phyloP scores from a whole-genome alignment of 2,888 invertebrate species.

The Orthonychiurus folsomi region DNA sequence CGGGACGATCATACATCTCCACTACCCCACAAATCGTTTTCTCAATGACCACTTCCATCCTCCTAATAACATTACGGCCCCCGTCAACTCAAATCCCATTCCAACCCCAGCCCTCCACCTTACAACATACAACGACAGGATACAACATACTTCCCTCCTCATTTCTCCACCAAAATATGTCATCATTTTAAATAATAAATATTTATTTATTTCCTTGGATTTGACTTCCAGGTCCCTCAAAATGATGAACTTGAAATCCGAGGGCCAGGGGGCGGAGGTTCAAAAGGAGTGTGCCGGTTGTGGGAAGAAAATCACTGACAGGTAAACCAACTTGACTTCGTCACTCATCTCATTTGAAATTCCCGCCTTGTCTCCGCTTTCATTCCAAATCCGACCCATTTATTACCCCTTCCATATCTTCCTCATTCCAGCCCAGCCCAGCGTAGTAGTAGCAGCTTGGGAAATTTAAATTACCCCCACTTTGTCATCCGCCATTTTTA shows the following conservation, averaged over 20 bases:
- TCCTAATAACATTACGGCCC: slow-evolving; percentile 3
- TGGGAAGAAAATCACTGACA: slow-evolving; percentile 73
- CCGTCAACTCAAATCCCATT: not conserved
- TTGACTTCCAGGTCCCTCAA: slow-evolving; percentile 13
- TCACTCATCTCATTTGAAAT: not conserved
- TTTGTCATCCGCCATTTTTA: too few relatives aligned
- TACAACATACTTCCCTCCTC: not conserved
- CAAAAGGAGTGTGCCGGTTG: slow-evolving; percentile 71
- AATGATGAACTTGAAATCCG: slow-evolving; percentile 40
- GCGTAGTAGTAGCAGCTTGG: too few relatives aligned
- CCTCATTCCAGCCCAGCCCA: too few relatives aligned
- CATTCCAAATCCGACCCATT: slow-evolving; percentile 6
- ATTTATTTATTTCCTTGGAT: too few relatives aligned
- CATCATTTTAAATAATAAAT: too few relatives aligned
- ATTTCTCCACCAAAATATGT: too few relatives aligned
- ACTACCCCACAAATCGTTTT: slow-evolving; percentile 32
- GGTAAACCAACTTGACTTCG: slow-evolving; percentile 46
- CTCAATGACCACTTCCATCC: slow-evolving; percentile 27
- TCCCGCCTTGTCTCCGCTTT: not conserved
- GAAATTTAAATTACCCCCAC: too few relatives aligned
- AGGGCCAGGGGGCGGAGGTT: slow-evolving; percentile 29
- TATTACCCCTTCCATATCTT: slow-evolving; percentile 3
- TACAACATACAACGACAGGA: not conserved
- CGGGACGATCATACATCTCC: slow-evolving; percentile 8
- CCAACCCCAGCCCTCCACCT: not conserved